Conservation (phyloP, 2,797 vertebrate species). For the Rhinichthys osculus region DNA sequence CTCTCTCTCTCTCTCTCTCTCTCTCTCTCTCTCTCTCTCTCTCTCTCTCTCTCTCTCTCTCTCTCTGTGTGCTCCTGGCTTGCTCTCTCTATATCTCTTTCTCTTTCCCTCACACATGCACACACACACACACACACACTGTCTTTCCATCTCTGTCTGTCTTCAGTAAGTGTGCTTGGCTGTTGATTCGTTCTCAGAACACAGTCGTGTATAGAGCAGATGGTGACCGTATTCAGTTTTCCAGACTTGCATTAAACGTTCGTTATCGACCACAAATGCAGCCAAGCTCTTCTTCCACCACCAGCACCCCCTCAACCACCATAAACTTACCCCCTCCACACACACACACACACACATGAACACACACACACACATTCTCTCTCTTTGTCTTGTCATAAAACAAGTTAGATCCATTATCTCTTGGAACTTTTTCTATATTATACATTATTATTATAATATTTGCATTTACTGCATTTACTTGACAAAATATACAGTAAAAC, state of each 20-base stretch:
- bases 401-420: neutral
- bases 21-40: constrained; percentile 7
- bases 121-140: constrained; percentile 56
- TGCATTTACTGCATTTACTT: neutral
- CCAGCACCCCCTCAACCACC: constrained; percentile 60
- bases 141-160: constrained; percentile 48
- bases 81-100: neutral
- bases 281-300: constrained; percentile 78
- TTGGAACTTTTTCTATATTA: neutral
- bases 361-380: constrained; percentile 24
- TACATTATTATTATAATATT: neutral
- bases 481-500: neutral
- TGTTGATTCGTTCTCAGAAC: constrained; percentile 66
- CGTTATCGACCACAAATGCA: constrained; percentile 82
- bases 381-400: constrained; percentile 35
- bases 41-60: constrained; percentile 10
- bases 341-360: constrained; percentile 26
- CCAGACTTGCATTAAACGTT: constrained; percentile 84
- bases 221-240: constrained; percentile 87
- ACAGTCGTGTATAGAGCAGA: constrained; percentile 82
- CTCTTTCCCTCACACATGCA: constrained; percentile 38
- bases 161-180: constrained; percentile 61
- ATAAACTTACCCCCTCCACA: constrained; percentile 42
- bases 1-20: neutral
- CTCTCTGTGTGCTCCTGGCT: neutral